Conservation (phyloP, 2,888 invertebrate species). For the Trachelus stipa region DNA sequence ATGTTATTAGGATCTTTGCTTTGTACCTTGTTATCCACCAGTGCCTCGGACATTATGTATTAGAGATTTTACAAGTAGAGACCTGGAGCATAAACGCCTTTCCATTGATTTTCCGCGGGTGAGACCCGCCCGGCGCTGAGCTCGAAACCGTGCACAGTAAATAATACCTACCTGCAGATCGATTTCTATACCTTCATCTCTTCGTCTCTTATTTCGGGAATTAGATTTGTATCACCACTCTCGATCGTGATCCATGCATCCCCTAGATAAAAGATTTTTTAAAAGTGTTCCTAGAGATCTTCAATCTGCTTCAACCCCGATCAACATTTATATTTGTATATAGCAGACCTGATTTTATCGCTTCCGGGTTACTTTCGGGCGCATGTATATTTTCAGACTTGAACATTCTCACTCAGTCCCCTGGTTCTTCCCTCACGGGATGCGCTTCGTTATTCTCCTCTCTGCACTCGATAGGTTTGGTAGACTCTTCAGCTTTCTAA, state of each 20-base stretch:
- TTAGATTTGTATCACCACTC: background rate
- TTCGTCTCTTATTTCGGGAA: background rate
- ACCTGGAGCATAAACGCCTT: conserved; percentile 28
- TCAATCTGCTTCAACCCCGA: background rate
- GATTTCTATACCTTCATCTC: background rate
- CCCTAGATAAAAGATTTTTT: background rate
- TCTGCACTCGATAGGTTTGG: background rate
- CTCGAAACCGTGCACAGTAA: conserved; percentile 3
- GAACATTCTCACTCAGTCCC: background rate
- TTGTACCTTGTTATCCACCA: background rate
- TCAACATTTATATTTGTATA: background rate
- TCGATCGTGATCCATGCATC: background rate
- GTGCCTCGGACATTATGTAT: background rate
- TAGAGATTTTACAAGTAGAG: background rate
- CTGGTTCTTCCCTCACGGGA: background rate
- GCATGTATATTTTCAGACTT: background rate
- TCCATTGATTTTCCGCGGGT: conserved; percentile 44
- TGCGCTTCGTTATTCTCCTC: background rate
- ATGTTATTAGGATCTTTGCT: background rate
- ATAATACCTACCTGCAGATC: conserved; percentile 1
- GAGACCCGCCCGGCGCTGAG: conserved; percentile 33
- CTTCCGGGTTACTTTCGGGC: background rate
- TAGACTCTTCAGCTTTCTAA: background rate
- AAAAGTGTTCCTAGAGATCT: background rate
- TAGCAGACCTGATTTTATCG: background rate